Evolutionary conservation across 2,888 invertebrate genomes (phyloP), one percentile per base, ranked within the genome.

Genomic region (Spatulosminthurus flaviceps): DNA sequence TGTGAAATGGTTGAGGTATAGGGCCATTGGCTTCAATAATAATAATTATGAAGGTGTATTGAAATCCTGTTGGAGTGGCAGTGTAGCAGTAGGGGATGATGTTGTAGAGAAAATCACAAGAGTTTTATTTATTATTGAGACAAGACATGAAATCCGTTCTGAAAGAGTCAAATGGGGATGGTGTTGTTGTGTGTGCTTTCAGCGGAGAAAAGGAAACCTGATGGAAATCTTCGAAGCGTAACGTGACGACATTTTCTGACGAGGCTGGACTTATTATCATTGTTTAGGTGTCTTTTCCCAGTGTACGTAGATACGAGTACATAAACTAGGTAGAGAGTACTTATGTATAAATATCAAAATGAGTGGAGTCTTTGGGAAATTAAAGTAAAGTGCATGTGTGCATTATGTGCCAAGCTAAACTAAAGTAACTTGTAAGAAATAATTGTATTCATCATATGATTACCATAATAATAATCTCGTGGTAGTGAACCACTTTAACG

Each of bases 391-490:
- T 51, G 51, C n/a, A 51, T 51, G 51, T 51, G 51, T 51, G n/a
- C n/a, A 51, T 4, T 19, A 51, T 51, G n/a, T n/a, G n/a, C n/a
- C 7, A 2, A 13, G 5, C 16, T 51, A 51, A 51, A 51, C 51
- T 51, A 51, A 51, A 51, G 51, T 16, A 51, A 19, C 16, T 19
- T 2, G 19, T 13, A 51, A 51, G 19, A 51, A 51, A n/a, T n/a
- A 19, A 51, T 51, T 16, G 51, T 16, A 51, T 51, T 51, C 51
- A 51, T 13, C n/a, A 51, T 51, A 51, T 51, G 51, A 51, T 51
- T 51, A 51, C 51, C 51, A 51, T 51, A 51, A 51, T 51, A 51
- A 51, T 51, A 51, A 51, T 51, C 51, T 51, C n/a, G n/a, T n/a
- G 51, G 51, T 51, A 51, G 51, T 51, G 51, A 51, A 51, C 16